Evolutionary conservation across 1,140 invertebrate species (phyloP).

Genomic region (Plectrocnemia conspersa): DNA sequence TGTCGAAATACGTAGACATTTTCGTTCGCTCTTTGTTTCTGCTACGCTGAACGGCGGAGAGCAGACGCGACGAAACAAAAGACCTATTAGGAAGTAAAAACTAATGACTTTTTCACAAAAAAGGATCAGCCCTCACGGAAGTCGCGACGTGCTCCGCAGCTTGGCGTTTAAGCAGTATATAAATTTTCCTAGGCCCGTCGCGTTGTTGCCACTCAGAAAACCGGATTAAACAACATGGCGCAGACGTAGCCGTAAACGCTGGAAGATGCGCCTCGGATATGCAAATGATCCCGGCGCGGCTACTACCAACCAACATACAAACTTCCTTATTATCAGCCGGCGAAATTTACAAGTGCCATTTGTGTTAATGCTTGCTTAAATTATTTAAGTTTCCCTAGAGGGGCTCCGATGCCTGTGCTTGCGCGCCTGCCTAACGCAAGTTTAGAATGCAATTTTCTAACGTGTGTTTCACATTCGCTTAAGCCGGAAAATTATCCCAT

Average conservation of each 20-base stretch:
- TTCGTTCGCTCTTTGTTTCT: conserved; percentile 12
- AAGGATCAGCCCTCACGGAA: background rate
- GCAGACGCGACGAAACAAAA: conserved; percentile 8
- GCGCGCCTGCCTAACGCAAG: too few species aligned
- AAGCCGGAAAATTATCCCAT: too few species aligned
- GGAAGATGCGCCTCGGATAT: conserved; percentile 1
- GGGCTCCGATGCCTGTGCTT: too few species aligned
- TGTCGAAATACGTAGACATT: background rate
- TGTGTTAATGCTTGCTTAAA: too few species aligned
- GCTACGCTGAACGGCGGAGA: background rate
- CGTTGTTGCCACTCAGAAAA: background rate
- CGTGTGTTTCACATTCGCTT: too few species aligned
- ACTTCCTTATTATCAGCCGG: background rate
- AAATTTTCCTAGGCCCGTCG: background rate
- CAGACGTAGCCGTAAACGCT: background rate
- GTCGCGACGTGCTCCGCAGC: background rate
- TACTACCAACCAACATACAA: conserved; percentile 4
- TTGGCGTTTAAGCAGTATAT: too few species aligned
- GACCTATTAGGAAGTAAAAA: background rate
- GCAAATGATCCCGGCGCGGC: background rate
- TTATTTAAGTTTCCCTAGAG: too few species aligned
- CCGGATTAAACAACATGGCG: background rate
- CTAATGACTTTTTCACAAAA: conserved; percentile 15
- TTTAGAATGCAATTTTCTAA: too few species aligned
- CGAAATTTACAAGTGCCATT: background rate